Evolutionary conservation across 1,140 invertebrate genomes (phyloP), one percentile per base, ranked within the genome.

Genomic region (Eriocheir sinensis): DNA sequence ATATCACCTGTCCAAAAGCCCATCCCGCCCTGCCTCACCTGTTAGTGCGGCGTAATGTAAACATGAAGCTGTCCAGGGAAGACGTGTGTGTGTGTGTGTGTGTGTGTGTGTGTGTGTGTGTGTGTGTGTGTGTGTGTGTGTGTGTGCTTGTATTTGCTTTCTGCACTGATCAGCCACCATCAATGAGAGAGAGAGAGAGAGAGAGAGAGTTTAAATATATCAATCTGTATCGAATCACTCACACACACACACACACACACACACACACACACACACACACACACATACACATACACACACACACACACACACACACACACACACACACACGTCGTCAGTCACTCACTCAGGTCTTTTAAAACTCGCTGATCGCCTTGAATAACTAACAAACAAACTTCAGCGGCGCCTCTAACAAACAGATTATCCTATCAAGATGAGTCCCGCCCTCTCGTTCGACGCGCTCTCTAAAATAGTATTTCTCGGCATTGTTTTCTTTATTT

Each of bases 261-360:
- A 83, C 36, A 83, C 81, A 83, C 81, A 83, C 81, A 83, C 81
- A 83, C 81, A 83, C 81, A 83, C 81, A 83, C 81, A 83, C 81
- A 83, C 81, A 83, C 81, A 83, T n/a, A 83, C 81, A 83, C 81
- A 83, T n/a, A 83, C 81, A 85, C n/a, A 53, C 48, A 15, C 15
- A 4, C 44, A 48, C 15, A 48, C 44, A 8, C 4, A 48, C 44
- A 72, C 60, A 72, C 60, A n/a, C 60, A 72, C 60, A 88, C 34
- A 88, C 34, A 88, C 41, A 88, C 41, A 88, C 34, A 72, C 27
- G n/a, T 6, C 27, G 27, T 21, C 60, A 72, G 21, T 72, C 27
- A 15, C 15, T 8, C 4, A 8, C 4, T 48, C 15, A 48, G 4
- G 44, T 8, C 4, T 72, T 72, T n/a, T n/a, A 72, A n/a, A n/a